Percentiles rank a stretch among this genome's conserved stretches.
Conservation (phyloP, 2,888 invertebrate species). For the Tenthredo mesomela region DNA sequence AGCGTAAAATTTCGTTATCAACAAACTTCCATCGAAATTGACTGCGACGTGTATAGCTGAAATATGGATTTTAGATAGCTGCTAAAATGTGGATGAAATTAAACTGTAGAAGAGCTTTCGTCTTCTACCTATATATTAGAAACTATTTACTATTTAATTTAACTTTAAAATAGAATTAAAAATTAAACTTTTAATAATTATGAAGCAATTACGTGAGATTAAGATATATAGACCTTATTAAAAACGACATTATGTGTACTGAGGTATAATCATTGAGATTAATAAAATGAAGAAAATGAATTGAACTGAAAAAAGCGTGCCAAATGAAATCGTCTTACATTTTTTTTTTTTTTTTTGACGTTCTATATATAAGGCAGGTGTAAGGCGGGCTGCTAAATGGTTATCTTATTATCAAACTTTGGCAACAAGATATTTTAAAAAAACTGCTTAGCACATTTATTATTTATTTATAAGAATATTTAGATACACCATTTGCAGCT, state of each 20-base stretch:
- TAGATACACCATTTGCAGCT: slow-evolving; percentile 35
- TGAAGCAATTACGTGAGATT: neutral
- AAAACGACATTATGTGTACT: neutral
- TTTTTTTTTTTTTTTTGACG: too few species aligned
- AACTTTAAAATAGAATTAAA: neutral
- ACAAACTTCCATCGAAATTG: neutral
- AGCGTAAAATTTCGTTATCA: neutral
- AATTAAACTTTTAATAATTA: neutral
- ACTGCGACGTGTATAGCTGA: neutral
- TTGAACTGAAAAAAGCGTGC: neutral
- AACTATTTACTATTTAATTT: neutral
- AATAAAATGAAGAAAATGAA: neutral
- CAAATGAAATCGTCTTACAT: slow-evolving; percentile 1
- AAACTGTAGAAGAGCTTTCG: neutral
- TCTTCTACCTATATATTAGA: neutral
- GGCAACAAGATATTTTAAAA: slow-evolving; percentile 46
- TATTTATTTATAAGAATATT: slow-evolving; percentile 33
- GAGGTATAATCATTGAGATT: neutral
- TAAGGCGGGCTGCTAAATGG: slow-evolving; percentile 49
- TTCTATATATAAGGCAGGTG: slow-evolving; percentile 41
- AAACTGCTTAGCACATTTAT: slow-evolving; percentile 7
- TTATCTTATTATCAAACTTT: slow-evolving; percentile 44
- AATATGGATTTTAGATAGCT: neutral
- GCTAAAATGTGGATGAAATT: neutral
- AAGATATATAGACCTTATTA: neutral